These are phyloP conservation scores for Polypterus senegalus DNA, from an alignment of 2,113 vertebrate species.

Conservation along the genomic window DNA sequence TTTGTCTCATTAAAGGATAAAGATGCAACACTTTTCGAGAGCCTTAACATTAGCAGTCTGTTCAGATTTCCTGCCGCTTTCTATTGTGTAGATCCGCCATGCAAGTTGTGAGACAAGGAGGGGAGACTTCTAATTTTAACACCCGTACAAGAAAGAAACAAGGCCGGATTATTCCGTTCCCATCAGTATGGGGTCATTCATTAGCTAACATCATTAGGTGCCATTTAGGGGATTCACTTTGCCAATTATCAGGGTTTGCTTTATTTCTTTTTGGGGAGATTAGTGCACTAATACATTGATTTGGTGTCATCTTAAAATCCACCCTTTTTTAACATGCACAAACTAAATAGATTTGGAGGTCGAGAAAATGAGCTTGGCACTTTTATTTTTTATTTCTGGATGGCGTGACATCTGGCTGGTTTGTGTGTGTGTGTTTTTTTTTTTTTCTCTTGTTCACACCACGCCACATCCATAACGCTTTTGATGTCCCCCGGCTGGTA, in stretches of 20 bases:
- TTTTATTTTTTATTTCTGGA: too few species aligned
- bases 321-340: conserved; percentile 15
- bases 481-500: too few species aligned
- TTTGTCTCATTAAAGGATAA: conserved; percentile 27
- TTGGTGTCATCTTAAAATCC: conserved; percentile 39
- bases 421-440: too few species aligned
- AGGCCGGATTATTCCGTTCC: conserved; percentile 57
- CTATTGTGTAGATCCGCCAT: conserved; percentile 40
- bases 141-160: conserved; percentile 35
- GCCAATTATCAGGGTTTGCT: conserved; percentile 29
- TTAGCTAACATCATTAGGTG: conserved; percentile 53
- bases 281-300: conserved; percentile 27
- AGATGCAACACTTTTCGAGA: conserved; percentile 38
- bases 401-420: too few species aligned
- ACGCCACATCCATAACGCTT: too few species aligned
- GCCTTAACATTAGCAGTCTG: conserved; percentile 19
- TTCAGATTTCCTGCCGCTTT: conserved; percentile 31
- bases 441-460: too few species aligned
- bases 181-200: conserved; percentile 58
- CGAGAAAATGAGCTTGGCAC: too few species aligned
- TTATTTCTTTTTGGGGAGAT: conserved; percentile 32
- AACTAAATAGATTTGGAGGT: neutral
- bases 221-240: conserved; percentile 44
- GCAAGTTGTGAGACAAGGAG: conserved; percentile 36
- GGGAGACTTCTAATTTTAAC: conserved; percentile 29